Evolutionary conservation across 2,113 vertebrate genomes (phyloP).

Genomic region (Hystrix cristata): DNA sequence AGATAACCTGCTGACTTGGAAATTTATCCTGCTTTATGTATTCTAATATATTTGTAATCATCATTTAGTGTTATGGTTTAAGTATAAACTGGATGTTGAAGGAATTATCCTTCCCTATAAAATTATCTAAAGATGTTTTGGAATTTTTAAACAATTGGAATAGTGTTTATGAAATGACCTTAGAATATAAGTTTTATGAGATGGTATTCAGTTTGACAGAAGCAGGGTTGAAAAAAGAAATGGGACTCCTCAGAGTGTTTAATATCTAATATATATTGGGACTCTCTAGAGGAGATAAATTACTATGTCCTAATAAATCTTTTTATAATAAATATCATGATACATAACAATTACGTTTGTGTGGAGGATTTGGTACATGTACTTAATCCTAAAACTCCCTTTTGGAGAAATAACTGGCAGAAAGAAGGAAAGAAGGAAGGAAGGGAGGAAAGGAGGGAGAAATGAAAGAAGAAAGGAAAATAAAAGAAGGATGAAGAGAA

Average conservation of each 20-base stretch:
- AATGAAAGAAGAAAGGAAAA: neutral
- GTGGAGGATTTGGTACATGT: neutral
- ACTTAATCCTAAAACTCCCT: conserved; percentile 19
- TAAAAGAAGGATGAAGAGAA: no score
- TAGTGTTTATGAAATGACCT: conserved; percentile 34
- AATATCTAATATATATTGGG: conserved; percentile 29
- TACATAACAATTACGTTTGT: neutral
- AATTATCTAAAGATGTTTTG: conserved; percentile 43
- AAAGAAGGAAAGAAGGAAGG: neutral
- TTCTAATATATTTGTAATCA: conserved; percentile 67
- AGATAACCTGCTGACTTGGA: conserved; percentile 68
- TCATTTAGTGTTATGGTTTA: conserved; percentile 47
- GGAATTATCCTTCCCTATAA: neutral
- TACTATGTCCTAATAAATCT: neutral
- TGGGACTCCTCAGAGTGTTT: neutral
- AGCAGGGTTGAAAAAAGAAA: conserved; percentile 25
- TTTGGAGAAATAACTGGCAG: neutral
- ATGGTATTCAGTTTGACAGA: conserved; percentile 15
- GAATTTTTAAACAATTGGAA: conserved; percentile 42
- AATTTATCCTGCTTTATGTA: conserved; percentile 59
- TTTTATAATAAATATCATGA: neutral
- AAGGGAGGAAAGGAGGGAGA: neutral
- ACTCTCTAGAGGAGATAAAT: neutral
- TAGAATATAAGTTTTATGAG: neutral
- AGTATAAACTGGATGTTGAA: conserved; percentile 52